These are phyloP conservation scores for Fragum fragum DNA, from an alignment of 2,888 invertebrate species.

Conservation along the genomic window DNA sequence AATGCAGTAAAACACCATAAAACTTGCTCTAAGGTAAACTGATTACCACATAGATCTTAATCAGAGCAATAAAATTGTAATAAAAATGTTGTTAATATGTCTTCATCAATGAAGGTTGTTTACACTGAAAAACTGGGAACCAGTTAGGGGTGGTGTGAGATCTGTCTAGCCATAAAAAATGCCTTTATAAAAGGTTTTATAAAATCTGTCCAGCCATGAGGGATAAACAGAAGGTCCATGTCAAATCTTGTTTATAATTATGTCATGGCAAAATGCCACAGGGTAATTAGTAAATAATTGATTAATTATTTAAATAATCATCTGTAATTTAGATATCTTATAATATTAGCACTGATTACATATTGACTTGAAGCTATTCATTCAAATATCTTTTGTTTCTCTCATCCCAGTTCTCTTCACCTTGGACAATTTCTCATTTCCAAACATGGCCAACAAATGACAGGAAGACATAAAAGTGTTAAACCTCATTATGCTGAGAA, in stretches of 20 bases:
- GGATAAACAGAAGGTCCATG: neutral
- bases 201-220: slow-evolving; percentile 32
- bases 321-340: neutral
- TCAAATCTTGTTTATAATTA: slow-evolving; percentile 7
- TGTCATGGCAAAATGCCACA: slow-evolving; percentile 3
- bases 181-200: neutral
- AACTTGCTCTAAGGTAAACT: slow-evolving; percentile 24
- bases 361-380: neutral
- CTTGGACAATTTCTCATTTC: too few relatives aligned
- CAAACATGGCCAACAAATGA: too few relatives aligned
- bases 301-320: slow-evolving; percentile 4
- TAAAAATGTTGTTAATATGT: slow-evolving; percentile 15
- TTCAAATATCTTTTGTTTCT: too few relatives aligned
- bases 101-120: slow-evolving; percentile 10
- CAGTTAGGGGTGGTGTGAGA: slow-evolving; percentile 13
- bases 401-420: too few relatives aligned
- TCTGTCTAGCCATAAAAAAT: neutral
- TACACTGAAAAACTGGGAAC: slow-evolving; percentile 2
- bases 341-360: neutral
- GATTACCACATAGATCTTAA: slow-evolving; percentile 28
- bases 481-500: too few relatives aligned
- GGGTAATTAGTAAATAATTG: slow-evolving; percentile 7
- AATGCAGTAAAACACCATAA: slow-evolving; percentile 14
- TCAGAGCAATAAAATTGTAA: slow-evolving; percentile 29
- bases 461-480: too few relatives aligned